phyloP scores from a whole-genome alignment of 2,797 vertebrate species.

The Sylvilagus floridanus region DNA sequence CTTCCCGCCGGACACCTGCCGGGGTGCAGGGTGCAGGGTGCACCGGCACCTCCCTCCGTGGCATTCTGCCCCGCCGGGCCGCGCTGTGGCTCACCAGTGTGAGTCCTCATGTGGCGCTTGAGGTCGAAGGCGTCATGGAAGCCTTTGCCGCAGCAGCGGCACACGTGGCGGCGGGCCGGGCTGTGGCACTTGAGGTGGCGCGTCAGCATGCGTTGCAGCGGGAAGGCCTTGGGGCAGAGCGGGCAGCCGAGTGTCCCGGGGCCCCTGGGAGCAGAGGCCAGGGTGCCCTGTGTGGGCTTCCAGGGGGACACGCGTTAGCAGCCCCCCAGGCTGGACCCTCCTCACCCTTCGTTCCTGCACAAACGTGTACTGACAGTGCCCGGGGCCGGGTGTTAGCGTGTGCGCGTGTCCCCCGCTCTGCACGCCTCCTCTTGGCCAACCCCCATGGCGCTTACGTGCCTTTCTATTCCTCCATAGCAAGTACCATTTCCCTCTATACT shows the following conservation, averaged over 20 bases:
- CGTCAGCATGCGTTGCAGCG: constrained; percentile 94
- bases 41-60: neutral
- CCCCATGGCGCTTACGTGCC: neutral
- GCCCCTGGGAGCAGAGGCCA: constrained; percentile 83
- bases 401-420: neutral
- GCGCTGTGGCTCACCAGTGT: constrained; percentile 86
- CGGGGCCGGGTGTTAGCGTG: neutral
- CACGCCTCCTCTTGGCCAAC: neutral
- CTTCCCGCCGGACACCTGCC: neutral
- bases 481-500: neutral
- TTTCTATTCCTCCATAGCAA: neutral
- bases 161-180: constrained; percentile 91
- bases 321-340: neutral
- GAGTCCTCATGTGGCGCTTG: constrained; percentile 94
- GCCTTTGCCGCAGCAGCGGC: constrained; percentile 93
- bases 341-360: constrained; percentile 5
- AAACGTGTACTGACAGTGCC: neutral
- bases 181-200: constrained; percentile 96
- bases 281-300: constrained; percentile 80
- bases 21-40: too few species aligned
- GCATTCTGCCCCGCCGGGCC: neutral
- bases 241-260: constrained; percentile 85
- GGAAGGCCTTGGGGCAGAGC: constrained; percentile 93
- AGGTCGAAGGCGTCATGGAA: constrained; percentile 96
- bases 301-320: constrained; percentile 32